Conservation (phyloP, 2,113 vertebrate species). For the Seriola dumerili region DNA sequence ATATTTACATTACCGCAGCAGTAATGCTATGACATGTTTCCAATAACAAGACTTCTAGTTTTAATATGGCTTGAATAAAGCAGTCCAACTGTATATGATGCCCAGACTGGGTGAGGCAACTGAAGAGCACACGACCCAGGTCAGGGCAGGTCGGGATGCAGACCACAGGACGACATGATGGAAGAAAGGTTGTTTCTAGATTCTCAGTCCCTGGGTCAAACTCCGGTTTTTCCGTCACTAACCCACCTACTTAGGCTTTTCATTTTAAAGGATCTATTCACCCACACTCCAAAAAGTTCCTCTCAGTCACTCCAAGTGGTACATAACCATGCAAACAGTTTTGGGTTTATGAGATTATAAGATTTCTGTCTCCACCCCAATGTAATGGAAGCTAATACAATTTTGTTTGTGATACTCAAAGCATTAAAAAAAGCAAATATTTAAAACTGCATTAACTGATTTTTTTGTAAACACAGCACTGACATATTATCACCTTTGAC, state of each 20-base stretch:
- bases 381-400: neutral
- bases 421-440: neutral
- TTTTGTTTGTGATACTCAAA: neutral
- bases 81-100: constrained; percentile 49
- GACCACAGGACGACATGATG: constrained; percentile 33
- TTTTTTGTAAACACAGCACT: neutral
- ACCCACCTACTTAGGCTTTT: neutral
- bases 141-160: constrained; percentile 4
- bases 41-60: constrained; percentile 65
- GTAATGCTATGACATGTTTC: constrained; percentile 62
- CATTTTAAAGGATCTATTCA: constrained; percentile 16
- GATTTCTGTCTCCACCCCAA: neutral
- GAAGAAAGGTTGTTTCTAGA: constrained; percentile 27
- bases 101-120: constrained; percentile 23
- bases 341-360: neutral
- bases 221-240: constrained; percentile 19
- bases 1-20: constrained; percentile 73
- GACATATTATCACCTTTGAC: neutral
- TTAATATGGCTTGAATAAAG: constrained; percentile 81
- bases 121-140: constrained; percentile 13
- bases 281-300: constrained; percentile 4
- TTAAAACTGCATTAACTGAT: neutral
- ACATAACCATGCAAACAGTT: constrained; percentile 22
- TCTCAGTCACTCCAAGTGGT: neutral
- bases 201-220: constrained; percentile 11